Base-by-base conservation (phyloP, 2,888 invertebrate species). In the Alentia gelatinosa region DNA sequence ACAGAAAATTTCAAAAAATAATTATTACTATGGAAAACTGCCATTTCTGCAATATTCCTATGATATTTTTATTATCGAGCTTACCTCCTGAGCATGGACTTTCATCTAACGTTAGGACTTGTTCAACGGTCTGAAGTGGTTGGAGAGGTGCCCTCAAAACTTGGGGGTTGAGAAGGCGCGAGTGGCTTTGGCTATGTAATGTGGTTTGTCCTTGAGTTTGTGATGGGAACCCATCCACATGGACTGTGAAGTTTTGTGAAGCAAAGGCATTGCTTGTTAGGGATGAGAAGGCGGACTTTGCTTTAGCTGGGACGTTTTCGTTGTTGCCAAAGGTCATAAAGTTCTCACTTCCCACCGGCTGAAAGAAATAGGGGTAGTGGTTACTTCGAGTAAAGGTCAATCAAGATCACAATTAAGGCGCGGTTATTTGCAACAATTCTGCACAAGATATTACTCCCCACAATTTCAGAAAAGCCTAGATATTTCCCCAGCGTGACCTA, bases 161-260 rank as follows among this genome's bases (percentile, higher is more conserved):
- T 56, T n/a, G 35, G 37, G 89, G 35, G 19, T 47, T 50, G 19
- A 50, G 89, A 56, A 89, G 56, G 56, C 42, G 86, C 7, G 50
- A 47, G 23, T 86, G 86, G n/a, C n/a, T n/a, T 86, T 83, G 83
- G 26, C 47, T 86, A 9, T 47, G 26, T 42, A 30, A 79, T 50
- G 35, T 90, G 84, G 33, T 83, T 40, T 68, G 89, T 74, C 37
- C 39, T 30, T 68, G 42, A 23, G 26, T 37, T 15, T 30, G 42
- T 33, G 83, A 79, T 39, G 86, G 37, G 19, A 83, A 89, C 30
- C 92, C 91, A 56, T 92, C 92, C 39, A 90, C 68, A 74, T 92
- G 91, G 26, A 92, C 90, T 37, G 75, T 91, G 90, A 90, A 90
- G 37, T 86, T 86, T 86, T 86, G 86, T 4, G 86, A 86, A 5